phyloP scores from a whole-genome alignment of 2,888 invertebrate genomes.

The Epirrhoe alternata region DNA sequence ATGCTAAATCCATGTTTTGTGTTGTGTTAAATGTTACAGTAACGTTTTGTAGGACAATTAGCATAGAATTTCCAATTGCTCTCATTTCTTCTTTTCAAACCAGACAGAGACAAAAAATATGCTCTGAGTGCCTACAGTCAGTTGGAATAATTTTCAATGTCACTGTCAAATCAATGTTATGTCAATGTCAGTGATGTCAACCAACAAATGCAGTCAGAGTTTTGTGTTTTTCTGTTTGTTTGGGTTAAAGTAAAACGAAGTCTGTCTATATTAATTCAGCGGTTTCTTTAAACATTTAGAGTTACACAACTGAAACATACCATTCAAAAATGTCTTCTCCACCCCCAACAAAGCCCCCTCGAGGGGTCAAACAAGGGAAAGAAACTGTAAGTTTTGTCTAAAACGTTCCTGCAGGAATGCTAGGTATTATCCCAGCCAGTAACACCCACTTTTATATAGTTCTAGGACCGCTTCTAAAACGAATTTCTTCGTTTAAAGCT shows the following conservation, averaged over 20 bases:
- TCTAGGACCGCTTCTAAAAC: not conserved
- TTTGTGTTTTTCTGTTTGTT: no score
- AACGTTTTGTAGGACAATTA: no score
- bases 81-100: not conserved
- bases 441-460: not conserved
- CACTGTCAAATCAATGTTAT: not conserved
- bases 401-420: no score
- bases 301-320: not conserved
- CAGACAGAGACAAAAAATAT: not conserved
- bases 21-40: no score
- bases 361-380: slow-evolving; percentile 93
- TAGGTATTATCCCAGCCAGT: no score
- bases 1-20: no score
- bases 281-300: not conserved
- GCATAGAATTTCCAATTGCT: not conserved
- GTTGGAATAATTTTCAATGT: not conserved
- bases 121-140: not conserved
- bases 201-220: no score
- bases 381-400: slow-evolving; percentile 88
- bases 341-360: slow-evolving; percentile 93
- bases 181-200: not conserved
- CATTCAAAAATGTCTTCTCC: slow-evolving; percentile 84
- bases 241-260: no score
- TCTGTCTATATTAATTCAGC: no score
- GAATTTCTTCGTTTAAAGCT: slow-evolving; percentile 10